These are phyloP conservation scores for Notocelia uddmanniana DNA, from an alignment of 2,888 invertebrate genomes.

Conservation along the genomic window DNA sequence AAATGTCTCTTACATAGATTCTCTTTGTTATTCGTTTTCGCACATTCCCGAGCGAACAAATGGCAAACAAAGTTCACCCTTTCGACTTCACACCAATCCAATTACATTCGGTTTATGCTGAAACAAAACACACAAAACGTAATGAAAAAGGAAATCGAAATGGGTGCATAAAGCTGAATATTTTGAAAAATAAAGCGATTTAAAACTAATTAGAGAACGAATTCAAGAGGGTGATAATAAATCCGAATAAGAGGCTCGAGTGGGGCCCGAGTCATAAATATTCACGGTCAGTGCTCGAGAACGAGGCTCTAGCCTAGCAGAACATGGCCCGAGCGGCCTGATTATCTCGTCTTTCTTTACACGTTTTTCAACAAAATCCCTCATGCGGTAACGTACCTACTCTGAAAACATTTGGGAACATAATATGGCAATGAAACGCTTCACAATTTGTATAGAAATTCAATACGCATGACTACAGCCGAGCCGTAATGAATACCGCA, in stretches of 20 bases:
- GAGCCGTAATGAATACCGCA: neutral
- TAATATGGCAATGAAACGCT: neutral
- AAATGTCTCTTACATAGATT: neutral
- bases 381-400: neutral
- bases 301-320: slow-evolving; percentile 2
- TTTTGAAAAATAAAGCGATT: slow-evolving; percentile 50
- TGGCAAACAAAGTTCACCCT: neutral
- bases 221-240: slow-evolving; percentile 62
- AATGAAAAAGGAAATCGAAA: slow-evolving; percentile 21
- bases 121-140: neutral
- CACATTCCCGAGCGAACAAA: slow-evolving; percentile 2
- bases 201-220: slow-evolving; percentile 57
- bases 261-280: slow-evolving; percentile 69
- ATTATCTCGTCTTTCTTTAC: neutral
- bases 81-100: neutral
- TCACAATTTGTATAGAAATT: neutral
- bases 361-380: neutral
- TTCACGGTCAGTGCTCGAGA: slow-evolving; percentile 61
- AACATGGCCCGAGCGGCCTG: slow-evolving; percentile 5
- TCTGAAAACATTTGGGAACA: slow-evolving; percentile 5
- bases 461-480: neutral
- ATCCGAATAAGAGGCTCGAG: slow-evolving; percentile 58
- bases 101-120: neutral
- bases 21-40: neutral
- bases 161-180: slow-evolving; percentile 39